Evolutionary conservation across 1,140 invertebrate genomes (phyloP), one percentile per base, ranked within the genome.

Genomic region (Macrobrachium rosenbergii): DNA sequence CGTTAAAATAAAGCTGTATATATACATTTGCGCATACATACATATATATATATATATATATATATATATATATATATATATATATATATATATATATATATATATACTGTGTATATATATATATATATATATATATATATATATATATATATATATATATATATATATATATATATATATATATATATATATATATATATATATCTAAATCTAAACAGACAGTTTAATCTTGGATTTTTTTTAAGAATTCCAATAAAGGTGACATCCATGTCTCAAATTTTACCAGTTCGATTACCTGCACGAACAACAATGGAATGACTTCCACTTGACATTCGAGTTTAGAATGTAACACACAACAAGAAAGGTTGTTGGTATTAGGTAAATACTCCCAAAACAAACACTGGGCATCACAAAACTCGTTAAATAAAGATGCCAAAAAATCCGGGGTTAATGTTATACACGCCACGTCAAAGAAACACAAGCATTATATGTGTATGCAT

Each of bases 41-140:
- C 10, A 23, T 67, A 67, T 67, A 67, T 67, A 67, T 67, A 6
- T 67, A 67, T 67, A 67, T 67, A 67, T 67, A 67, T 67, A 67
- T 67, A 67, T 67, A 67, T 67, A 67, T 14, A 67, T 67, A 67
- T 67, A 67, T 67, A 67, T 67, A 67, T 6, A 67, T 67, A 67
- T 67, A 67, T 67, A 23, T 67, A 67, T 67, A 67, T 67, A 67
- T 67, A 67, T 67, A 67, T 67, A 67, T 67, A 67, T 67, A 23
- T 67, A 67, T 67, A 67, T 14, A 67, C 21, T n/a, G n/a, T n/a
- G n/a, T n/a, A n/a, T 37, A 37, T 37, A 37, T 37, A 37, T 37
- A 37, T n/a, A 37, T 37, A 37, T 37, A 37, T 37, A 37, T 37
- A 63, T 63, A 63, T 63, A 63, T 63, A 63, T 63, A 63, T 63